Conservation (phyloP, 2,113 vertebrate species). For the Silurus meridionalis region DNA sequence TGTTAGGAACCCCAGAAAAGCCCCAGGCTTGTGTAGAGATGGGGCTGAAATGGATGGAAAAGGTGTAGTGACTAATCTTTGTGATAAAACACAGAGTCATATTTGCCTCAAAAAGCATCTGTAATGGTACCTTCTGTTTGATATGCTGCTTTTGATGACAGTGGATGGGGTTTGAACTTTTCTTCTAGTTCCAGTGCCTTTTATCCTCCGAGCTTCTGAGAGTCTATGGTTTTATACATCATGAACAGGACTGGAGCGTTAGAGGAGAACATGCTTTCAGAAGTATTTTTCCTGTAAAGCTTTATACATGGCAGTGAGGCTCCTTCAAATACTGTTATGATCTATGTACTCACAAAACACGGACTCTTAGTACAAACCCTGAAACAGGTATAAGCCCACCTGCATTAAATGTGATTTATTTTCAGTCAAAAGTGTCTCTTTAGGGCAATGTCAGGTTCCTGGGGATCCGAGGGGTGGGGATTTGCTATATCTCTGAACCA, state of each 20-base stretch:
- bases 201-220: constrained; percentile 39
- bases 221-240: constrained; percentile 49
- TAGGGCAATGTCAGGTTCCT: background rate
- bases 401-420: background rate
- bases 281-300: background rate
- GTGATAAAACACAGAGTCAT: constrained; percentile 17
- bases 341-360: background rate
- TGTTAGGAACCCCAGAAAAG: background rate
- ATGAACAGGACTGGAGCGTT: constrained; percentile 28
- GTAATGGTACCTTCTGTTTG: constrained; percentile 30
- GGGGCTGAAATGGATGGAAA: constrained; percentile 8
- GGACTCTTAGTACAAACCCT: background rate
- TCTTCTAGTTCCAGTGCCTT: constrained; percentile 32
- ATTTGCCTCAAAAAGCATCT: constrained; percentile 33
- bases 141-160: constrained; percentile 27
- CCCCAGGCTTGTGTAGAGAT: background rate
- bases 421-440: background rate
- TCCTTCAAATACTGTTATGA: constrained; percentile 21
- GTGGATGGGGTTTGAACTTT: constrained; percentile 36
- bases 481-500: background rate
- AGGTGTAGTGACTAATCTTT: constrained; percentile 9
- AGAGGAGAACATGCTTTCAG: constrained; percentile 16
- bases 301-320: constrained; percentile 2
- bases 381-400: background rate
- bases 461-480: background rate